A percentile compares a stretch with the other conserved stretches of the same genome.
Evolutionary conservation across 2,113 vertebrate species (phyloP).

Genomic region (Seriola quinqueradiata): DNA sequence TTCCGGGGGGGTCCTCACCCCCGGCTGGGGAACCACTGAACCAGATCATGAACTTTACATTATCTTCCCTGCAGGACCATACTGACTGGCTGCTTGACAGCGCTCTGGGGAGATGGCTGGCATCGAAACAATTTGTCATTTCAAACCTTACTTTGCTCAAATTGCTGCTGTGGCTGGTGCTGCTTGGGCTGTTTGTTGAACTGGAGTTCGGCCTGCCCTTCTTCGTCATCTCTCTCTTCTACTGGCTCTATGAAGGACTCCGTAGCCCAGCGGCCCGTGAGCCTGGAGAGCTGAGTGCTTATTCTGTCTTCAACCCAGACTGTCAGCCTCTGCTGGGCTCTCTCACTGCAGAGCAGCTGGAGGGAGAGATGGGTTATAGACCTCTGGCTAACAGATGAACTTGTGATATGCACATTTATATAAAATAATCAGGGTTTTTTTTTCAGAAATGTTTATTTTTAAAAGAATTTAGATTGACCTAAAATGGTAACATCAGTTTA

Average conservation of each 20-base stretch:
- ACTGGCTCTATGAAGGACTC: slow-evolving; percentile 93
- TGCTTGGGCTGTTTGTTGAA: slow-evolving; percentile 91
- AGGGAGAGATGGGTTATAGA: slow-evolving; percentile 90
- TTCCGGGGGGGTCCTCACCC: neutral
- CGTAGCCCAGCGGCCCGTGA: slow-evolving; percentile 83
- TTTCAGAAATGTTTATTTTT: neutral
- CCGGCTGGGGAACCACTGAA: neutral
- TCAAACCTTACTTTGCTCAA: slow-evolving; percentile 87
- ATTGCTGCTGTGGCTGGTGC: slow-evolving; percentile 91
- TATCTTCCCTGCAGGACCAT: slow-evolving; percentile 54
- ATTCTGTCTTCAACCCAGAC: slow-evolving; percentile 96
- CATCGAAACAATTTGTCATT: slow-evolving; percentile 69
- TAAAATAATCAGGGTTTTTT: neutral
- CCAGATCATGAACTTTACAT: neutral
- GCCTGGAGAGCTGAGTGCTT: slow-evolving; percentile 92
- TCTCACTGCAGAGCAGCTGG: slow-evolving; percentile 93
- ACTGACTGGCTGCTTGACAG: slow-evolving; percentile 78
- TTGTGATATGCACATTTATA: slow-evolving; percentile 17
- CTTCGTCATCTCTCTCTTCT: slow-evolving; percentile 92
- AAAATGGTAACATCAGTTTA: neutral
- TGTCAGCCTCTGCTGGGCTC: slow-evolving; percentile 91
- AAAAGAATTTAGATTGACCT: neutral
- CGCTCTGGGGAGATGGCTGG: slow-evolving; percentile 76
- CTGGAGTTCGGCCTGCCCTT: slow-evolving; percentile 92
- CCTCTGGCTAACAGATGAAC: slow-evolving; percentile 77